Base-by-base conservation (phyloP, 2,113 vertebrate genomes). In the Lophius piscatorius region DNA sequence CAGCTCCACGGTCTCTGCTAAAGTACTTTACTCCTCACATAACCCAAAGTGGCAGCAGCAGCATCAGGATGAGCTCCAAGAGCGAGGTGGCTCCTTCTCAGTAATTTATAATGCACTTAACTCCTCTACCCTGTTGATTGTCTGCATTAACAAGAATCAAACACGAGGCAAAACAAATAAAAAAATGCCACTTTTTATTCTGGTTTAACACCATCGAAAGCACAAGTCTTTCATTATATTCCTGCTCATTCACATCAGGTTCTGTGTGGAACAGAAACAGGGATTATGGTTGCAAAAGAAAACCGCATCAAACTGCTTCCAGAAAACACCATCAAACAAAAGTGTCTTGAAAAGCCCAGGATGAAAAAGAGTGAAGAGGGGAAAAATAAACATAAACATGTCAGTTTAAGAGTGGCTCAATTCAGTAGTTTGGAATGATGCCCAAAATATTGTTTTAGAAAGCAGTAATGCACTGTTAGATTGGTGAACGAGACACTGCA, bases 61-160 rank as follows among this genome's bases (percentile, higher is more conserved):
- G 88, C 81, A 81, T 85, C 78, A 89, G 84, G 86, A 89, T 79
- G 78, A 77, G 72, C 81, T 87, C 88, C 89, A 90, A 87, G 86
- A 81, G 81, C 78, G 81, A 81, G 83, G 83, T 85, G 85, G 76
- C 80, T 87, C 84, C 77, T 76, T 89, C 84, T 84, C 80, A 35
- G 71, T 86, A 78, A 88, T 82, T 87, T 86, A 89, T 91, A 90
- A 92, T 91, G 86, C 85, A 90, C 84, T 92, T 91, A 91, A 90
- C 83, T 87, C 85, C 71, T 78, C 83, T 87, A 78, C 83, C 79
- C 81, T 83, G 77, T 80, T 89, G 84, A 90, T 89, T 90, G 87
- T 90, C 76, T 83, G 76, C 86, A 86, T 90, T 90, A 88, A 75
- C 66, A 42, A 66, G 80, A 85, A 88, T 84, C 75, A 84, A 87